Percentiles rank a stretch among this genome's conserved stretches.
phyloP scores from a whole-genome alignment of 2,888 invertebrate species.

The Eupithecia dodoneata region DNA sequence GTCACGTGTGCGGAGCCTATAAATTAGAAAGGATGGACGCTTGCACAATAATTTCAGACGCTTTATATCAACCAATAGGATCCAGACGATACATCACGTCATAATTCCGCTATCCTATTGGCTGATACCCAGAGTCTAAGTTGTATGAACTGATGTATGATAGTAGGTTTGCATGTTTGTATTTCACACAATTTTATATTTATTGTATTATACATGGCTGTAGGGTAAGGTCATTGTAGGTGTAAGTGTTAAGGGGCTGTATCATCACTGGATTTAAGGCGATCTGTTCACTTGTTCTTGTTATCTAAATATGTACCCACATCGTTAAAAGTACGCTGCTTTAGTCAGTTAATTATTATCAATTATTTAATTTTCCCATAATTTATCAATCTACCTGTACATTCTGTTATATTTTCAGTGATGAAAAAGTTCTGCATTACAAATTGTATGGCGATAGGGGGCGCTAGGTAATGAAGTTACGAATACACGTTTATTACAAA shows the following conservation, averaged over 20 bases:
- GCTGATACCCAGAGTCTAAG: slow-evolving; percentile 33
- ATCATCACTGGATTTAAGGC: slow-evolving; percentile 23
- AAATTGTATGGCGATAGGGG: slow-evolving; percentile 36
- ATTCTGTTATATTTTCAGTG: slow-evolving; percentile 17
- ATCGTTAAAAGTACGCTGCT: neutral
- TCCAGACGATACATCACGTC: neutral
- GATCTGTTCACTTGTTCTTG: neutral
- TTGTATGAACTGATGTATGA: slow-evolving; percentile 40
- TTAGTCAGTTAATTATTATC: neutral
- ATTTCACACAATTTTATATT: slow-evolving; percentile 47
- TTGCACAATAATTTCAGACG: neutral
- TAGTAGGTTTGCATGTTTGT: slow-evolving; percentile 45
- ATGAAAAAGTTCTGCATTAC: slow-evolving; percentile 32
- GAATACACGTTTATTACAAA: slow-evolving; percentile 67
- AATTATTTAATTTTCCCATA: neutral
- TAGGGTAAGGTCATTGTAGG: slow-evolving; percentile 40
- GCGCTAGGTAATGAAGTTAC: slow-evolving; percentile 47
- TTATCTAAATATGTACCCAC: neutral
- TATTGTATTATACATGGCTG: slow-evolving; percentile 44
- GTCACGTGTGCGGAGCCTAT: neutral
- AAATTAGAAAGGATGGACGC: neutral
- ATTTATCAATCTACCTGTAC: neutral
- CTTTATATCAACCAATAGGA: neutral
- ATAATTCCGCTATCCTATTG: neutral
- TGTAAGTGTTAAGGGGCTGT: slow-evolving; percentile 33